phyloP scores from a whole-genome alignment of 2,113 vertebrate genomes.

The Myrmecobius fasciatus region DNA sequence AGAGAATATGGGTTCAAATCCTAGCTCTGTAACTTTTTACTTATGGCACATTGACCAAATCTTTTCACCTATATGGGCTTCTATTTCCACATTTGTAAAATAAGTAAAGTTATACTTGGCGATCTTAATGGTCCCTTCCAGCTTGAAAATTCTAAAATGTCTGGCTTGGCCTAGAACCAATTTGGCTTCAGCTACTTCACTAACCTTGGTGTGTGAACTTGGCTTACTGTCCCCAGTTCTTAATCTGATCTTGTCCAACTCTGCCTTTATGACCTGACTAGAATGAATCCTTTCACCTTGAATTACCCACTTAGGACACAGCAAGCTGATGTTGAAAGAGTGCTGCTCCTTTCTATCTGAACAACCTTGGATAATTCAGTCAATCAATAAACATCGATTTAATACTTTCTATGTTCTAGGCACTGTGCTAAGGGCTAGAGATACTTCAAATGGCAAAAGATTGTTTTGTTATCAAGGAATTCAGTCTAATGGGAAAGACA shows the following conservation, averaged over 20 bases:
- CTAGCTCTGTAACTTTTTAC: neutral
- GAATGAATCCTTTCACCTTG: neutral
- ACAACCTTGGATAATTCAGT: neutral
- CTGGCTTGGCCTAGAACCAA: neutral
- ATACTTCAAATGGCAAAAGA: neutral
- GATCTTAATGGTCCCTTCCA: neutral
- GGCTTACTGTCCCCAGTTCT: neutral
- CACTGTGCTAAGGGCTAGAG: neutral
- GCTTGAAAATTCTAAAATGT: neutral
- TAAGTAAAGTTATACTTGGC: neutral
- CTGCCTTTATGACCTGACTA: neutral
- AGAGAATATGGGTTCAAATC: neutral
- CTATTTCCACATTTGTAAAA: neutral
- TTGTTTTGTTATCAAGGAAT: neutral
- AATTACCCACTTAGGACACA: neutral
- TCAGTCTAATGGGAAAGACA: neutral
- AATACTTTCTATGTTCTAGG: neutral
- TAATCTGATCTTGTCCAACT: neutral
- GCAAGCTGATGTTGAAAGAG: neutral
- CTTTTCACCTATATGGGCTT: neutral
- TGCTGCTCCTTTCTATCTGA: neutral
- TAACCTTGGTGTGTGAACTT: neutral
- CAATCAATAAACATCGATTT: neutral
- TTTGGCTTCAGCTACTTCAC: neutral
- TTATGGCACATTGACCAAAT: neutral